Evolutionary conservation across 2,113 vertebrate species (phyloP).

Genomic region (Capra hircus): DNA sequence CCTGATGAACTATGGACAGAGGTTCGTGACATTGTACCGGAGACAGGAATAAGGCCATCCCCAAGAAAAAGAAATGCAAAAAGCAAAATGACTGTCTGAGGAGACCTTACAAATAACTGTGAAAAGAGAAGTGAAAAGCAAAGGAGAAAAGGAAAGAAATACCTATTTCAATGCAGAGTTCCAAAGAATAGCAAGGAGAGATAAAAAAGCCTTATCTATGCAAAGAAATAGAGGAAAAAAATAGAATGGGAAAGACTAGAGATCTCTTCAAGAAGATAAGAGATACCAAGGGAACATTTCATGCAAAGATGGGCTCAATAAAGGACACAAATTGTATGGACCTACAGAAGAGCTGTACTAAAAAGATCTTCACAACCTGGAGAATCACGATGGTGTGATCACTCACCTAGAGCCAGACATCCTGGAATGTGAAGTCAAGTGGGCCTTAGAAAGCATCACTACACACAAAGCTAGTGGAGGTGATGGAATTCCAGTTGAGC

Average conservation of each 20-base stretch:
- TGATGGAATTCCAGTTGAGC: neutral
- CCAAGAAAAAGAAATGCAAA: neutral
- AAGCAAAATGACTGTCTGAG: neutral
- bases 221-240: neutral
- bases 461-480: neutral
- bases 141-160: neutral
- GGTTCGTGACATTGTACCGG: neutral
- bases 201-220: neutral
- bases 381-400: neutral
- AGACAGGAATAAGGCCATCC: neutral
- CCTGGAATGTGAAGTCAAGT: neutral
- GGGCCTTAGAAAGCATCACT: neutral
- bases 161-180: neutral
- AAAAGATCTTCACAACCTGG: neutral
- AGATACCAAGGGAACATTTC: neutral
- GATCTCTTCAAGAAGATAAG: neutral
- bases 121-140: neutral
- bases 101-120: neutral
- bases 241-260: neutral
- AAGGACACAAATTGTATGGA: neutral
- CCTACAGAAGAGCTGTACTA: neutral
- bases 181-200: neutral
- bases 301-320: neutral
- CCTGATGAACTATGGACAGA: neutral
- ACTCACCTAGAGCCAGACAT: neutral